Conservation (phyloP, 1,140 invertebrate genomes). For the Drosophila ficusphila region DNA sequence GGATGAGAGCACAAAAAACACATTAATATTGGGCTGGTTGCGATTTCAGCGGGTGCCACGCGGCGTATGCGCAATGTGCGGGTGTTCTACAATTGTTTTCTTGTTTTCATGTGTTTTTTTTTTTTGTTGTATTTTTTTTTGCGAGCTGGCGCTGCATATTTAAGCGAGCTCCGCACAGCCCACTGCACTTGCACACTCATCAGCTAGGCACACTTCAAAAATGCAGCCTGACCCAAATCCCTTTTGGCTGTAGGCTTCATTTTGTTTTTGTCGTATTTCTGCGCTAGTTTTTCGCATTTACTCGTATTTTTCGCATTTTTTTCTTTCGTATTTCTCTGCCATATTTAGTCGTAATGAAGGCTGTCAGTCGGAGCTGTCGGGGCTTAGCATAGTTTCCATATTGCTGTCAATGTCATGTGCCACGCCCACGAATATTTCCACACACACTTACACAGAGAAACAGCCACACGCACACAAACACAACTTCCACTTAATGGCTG, state of each 20-base stretch:
- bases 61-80: slow-evolving; percentile 61
- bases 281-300: slow-evolving; percentile 8
- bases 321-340: slow-evolving; percentile 59
- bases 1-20: slow-evolving; percentile 39
- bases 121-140: slow-evolving; percentile 38
- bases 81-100: slow-evolving; percentile 49
- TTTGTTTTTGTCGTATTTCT: slow-evolving; percentile 44
- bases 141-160: slow-evolving; percentile 51
- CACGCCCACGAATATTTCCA: slow-evolving; percentile 53
- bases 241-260: slow-evolving; percentile 71
- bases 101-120: slow-evolving; percentile 36
- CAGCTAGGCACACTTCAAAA: slow-evolving; percentile 68
- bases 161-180: slow-evolving; percentile 23
- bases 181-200: slow-evolving; percentile 29
- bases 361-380: slow-evolving; percentile 68
- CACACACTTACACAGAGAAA: too few species aligned
- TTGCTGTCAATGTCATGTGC: slow-evolving; percentile 76
- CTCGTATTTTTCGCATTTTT: slow-evolving; percentile 6
- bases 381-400: slow-evolving; percentile 69
- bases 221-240: slow-evolving; percentile 77
- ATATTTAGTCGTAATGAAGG: slow-evolving; percentile 76
- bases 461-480: slow-evolving; percentile 12
- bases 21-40: slow-evolving; percentile 61
- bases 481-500: slow-evolving; percentile 54
- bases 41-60: slow-evolving; percentile 38